Conservation (phyloP, 2,888 invertebrate species). For the Parochlus steinenii region DNA sequence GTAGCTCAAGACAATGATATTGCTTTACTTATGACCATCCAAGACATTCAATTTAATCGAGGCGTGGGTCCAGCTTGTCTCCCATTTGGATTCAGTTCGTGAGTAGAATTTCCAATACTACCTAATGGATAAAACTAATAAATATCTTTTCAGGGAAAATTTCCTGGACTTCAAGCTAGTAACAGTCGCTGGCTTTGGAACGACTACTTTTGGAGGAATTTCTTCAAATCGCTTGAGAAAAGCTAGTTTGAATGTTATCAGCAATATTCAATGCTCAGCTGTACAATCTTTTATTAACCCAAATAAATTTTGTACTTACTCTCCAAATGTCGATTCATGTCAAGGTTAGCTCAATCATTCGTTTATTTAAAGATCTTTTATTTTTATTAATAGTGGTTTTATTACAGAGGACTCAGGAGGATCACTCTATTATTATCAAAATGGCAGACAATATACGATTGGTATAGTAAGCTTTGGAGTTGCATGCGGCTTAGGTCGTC, state of each 20-base stretch:
- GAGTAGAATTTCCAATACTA: too few relatives aligned
- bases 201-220: constrained; percentile 34
- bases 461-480: constrained; percentile 40
- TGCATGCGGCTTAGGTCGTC: constrained; percentile 33
- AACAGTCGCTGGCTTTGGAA: constrained; percentile 39
- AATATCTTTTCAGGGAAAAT: too few relatives aligned
- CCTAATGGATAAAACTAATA: too few relatives aligned
- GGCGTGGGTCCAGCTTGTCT: constrained; percentile 7
- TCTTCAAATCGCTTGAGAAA: constrained; percentile 33
- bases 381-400: too few relatives aligned
- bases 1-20: constrained; percentile 1
- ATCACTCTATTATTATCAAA: constrained; percentile 33
- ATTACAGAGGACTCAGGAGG: constrained; percentile 42
- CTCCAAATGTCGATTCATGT: constrained; percentile 33
- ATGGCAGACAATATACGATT: constrained; percentile 28
- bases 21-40: background rate
- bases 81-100: too few relatives aligned
- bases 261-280: constrained; percentile 28
- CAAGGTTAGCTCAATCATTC: too few relatives aligned
- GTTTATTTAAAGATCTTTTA: too few relatives aligned
- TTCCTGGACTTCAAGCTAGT: constrained; percentile 13
- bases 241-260: constrained; percentile 32
- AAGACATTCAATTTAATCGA: background rate
- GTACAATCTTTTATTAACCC: constrained; percentile 17
- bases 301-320: constrained; percentile 33